Conservation (phyloP, 2,113 vertebrate genomes). For the Numida meleagris region DNA sequence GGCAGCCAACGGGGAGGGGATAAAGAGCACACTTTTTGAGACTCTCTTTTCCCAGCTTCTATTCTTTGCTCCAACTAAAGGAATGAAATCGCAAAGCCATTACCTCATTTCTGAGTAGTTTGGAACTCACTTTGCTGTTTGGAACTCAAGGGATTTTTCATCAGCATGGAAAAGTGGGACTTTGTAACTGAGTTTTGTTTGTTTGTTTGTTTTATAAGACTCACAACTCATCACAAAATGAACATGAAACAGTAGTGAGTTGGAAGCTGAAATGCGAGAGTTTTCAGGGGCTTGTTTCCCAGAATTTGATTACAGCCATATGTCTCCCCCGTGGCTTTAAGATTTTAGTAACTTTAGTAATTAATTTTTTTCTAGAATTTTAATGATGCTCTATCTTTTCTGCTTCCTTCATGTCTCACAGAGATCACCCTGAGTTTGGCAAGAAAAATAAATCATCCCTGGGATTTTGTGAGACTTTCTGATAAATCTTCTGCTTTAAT, state of each 20-base stretch:
- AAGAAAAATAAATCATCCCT: neutral
- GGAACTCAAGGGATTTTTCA: neutral
- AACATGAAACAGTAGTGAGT: constrained; percentile 30
- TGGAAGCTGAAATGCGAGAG: constrained; percentile 45
- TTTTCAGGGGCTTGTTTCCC: constrained; percentile 53
- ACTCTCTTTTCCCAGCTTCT: constrained; percentile 55
- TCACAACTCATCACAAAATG: constrained; percentile 29
- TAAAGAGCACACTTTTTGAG: constrained; percentile 41
- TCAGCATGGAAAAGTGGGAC: neutral
- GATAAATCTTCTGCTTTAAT: constrained; percentile 36
- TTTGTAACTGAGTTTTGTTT: constrained; percentile 25
- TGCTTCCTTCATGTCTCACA: neutral
- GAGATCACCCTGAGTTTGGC: neutral
- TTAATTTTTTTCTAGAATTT: constrained; percentile 21
- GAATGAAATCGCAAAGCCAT: constrained; percentile 49
- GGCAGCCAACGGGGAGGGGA: constrained; percentile 27
- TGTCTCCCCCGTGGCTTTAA: constrained; percentile 47
- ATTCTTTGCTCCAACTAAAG: constrained; percentile 40
- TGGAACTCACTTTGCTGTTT: neutral
- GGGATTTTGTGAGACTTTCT: constrained; percentile 30
- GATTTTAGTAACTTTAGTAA: constrained; percentile 51
- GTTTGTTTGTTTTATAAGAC: constrained; percentile 28
- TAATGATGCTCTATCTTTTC: neutral
- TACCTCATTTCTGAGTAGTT: constrained; percentile 49
- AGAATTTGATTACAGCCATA: constrained; percentile 62